Conservation (phyloP, 2,888 invertebrate genomes). For the Gasteruption jaculator region DNA sequence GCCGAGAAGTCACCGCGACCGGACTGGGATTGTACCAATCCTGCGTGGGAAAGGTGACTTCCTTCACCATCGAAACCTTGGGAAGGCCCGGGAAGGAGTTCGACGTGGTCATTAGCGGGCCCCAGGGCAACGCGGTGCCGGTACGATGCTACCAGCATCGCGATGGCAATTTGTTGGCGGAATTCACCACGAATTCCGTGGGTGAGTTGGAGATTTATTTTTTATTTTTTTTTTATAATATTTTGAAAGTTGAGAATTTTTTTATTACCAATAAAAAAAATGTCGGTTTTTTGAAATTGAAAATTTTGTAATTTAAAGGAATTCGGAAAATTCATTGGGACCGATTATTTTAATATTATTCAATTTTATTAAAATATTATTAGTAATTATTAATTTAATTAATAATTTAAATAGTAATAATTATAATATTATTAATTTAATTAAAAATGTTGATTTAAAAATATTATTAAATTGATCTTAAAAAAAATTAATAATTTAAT, state of each 20-base stretch:
- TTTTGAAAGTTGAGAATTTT: too few species aligned
- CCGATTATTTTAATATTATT: too few species aligned
- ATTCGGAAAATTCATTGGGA: too few species aligned
- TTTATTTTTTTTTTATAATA: neutral
- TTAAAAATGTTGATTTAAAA: too few species aligned
- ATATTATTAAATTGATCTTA: neutral
- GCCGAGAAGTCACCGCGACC: conserved; percentile 71
- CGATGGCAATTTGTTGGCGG: conserved; percentile 91
- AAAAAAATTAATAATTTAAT: neutral
- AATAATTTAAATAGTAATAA: too few species aligned
- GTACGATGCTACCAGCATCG: conserved; percentile 94
- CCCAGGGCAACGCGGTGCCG: conserved; percentile 74
- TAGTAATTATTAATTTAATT: too few species aligned
- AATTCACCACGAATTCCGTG: conserved; percentile 80
- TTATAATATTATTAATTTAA: too few species aligned
- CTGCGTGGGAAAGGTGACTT: conserved; percentile 74
- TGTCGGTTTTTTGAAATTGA: neutral
- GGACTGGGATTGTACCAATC: conserved; percentile 84
- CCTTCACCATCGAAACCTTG: conserved; percentile 84
- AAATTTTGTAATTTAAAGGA: too few species aligned
- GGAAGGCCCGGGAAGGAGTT: conserved; percentile 83
- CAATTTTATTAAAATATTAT: too few species aligned
- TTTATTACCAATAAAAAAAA: neutral
- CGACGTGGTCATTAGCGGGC: conserved; percentile 85
- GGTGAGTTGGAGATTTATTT: conserved; percentile 49